Evolutionary conservation across 2,113 vertebrate species (phyloP).

Genomic region (Gavialis gangeticus): DNA sequence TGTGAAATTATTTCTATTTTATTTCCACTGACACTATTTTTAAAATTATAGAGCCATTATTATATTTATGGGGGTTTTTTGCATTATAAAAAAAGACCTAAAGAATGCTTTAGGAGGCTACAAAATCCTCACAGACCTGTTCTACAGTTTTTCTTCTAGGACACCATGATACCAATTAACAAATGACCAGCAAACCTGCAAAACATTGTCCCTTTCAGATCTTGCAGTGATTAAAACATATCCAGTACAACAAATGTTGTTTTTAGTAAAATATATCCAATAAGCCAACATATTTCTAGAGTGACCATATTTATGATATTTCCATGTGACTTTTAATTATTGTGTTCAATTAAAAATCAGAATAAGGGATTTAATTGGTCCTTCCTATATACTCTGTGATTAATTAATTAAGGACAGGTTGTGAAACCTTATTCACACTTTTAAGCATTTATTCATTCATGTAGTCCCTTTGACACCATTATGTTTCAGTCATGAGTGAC

Average conservation of each 20-base stretch:
- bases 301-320: not conserved
- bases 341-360: not conserved
- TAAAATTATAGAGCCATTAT: not conserved
- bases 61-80: not conserved
- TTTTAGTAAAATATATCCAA: not conserved
- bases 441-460: not conserved
- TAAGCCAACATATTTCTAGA: not conserved
- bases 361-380: not conserved
- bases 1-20: not conserved
- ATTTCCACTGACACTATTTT: not conserved
- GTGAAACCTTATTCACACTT: not conserved
- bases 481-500: rapidly evolving
- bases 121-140: not conserved
- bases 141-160: not conserved
- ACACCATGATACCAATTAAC: not conserved
- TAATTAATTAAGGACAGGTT: not conserved
- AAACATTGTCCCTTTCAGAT: not conserved
- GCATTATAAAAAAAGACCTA: not conserved
- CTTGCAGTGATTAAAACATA: not conserved
- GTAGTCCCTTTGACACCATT: not conserved
- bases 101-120: not conserved
- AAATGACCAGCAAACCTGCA: not conserved
- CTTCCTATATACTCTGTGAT: not conserved
- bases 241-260: not conserved
- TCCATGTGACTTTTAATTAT: not conserved